Base-by-base conservation (phyloP, 2,113 vertebrate species). In the Atractosteus spatula region DNA sequence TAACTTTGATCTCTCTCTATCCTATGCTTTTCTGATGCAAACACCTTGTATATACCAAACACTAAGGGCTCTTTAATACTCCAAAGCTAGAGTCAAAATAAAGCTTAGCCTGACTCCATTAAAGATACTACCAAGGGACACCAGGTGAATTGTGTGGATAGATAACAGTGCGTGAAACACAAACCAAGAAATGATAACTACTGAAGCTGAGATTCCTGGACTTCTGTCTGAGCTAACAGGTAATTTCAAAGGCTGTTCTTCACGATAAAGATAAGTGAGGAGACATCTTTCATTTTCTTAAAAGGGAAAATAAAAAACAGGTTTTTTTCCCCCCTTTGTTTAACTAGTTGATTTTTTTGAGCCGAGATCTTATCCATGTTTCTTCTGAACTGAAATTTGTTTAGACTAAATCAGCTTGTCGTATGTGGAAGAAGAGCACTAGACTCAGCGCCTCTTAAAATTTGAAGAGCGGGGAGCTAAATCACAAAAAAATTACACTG, bases 381-480 rank as follows among this genome's bases (percentile, higher is more conserved):
- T 57, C 62, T 76, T 45, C 66, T 55, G 54, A 71, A 73, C 17
- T 65, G 14, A 64, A 42, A 43, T 56, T 72, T 83, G 77, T 85
- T 80, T 81, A 76, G 76, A 73, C 78, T 81, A 44, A 75, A 72
- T 68, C 78, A 42, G 61, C 75, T 77, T 74, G 70, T 14, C 55
- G 55, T 55, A 10, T 16, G 29, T 8, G 47, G 44, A 41, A 54
- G 7, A 41, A 41, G 41, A 51, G 64, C 44, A 51, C 10, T 51
- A 51, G 47, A 10, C 47, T 51, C 47, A 10, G 5, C 47, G 29
- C 10, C 5, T 51, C 10, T 51, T 10, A 51, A 5, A 5, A 51
- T 51, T 5, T 51, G 47, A 51, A 7, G 47, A 51, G 47, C 47
- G 1, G 47, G 10, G 10, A 51, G 5, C 5, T 51, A 10, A 10